Conservation (phyloP, 2,888 invertebrate genomes). For the Xanthostigma xanthostigma region DNA sequence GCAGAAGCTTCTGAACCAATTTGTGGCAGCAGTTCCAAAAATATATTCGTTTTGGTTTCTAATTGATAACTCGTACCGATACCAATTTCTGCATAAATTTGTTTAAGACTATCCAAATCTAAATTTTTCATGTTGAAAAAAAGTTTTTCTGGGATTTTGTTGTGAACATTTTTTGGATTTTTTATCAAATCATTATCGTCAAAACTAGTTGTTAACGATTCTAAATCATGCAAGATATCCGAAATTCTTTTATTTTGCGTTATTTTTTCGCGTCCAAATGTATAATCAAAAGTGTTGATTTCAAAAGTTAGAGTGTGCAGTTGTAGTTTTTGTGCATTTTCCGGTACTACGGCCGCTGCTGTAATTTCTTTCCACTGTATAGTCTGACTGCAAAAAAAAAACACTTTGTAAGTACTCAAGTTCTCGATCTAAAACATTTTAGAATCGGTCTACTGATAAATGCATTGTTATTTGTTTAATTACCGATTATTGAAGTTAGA, state of each 20-base stretch:
- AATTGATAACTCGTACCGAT: slow-evolving; percentile 58
- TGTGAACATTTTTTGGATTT: slow-evolving; percentile 4
- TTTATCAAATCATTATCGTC: slow-evolving; percentile 7
- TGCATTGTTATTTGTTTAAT: too few relatives aligned
- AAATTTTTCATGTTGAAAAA: slow-evolving; percentile 27
- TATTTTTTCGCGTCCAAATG: slow-evolving; percentile 1
- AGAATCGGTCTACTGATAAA: too few relatives aligned
- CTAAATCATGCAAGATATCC: slow-evolving; percentile 1
- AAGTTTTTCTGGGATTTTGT: slow-evolving; percentile 3
- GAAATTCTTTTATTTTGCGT: slow-evolving; percentile 1
- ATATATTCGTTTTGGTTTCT: slow-evolving; percentile 58
- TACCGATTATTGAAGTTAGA: too few relatives aligned
- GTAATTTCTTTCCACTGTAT: too few relatives aligned
- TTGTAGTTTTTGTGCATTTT: too few relatives aligned
- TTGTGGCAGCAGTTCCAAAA: slow-evolving; percentile 54
- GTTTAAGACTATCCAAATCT: slow-evolving; percentile 26
- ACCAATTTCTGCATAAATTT: slow-evolving; percentile 39
- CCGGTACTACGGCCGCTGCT: too few relatives aligned
- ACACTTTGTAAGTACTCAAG: too few relatives aligned
- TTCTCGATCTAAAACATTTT: too few relatives aligned
- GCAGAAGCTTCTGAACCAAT: slow-evolving; percentile 51
- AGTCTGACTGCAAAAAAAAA: too few relatives aligned
- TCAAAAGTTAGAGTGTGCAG: too few relatives aligned
- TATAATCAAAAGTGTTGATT: too few relatives aligned
- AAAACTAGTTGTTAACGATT: slow-evolving; percentile 6